Conservation (phyloP, 1,140 invertebrate species). For the Battus philenor region DNA sequence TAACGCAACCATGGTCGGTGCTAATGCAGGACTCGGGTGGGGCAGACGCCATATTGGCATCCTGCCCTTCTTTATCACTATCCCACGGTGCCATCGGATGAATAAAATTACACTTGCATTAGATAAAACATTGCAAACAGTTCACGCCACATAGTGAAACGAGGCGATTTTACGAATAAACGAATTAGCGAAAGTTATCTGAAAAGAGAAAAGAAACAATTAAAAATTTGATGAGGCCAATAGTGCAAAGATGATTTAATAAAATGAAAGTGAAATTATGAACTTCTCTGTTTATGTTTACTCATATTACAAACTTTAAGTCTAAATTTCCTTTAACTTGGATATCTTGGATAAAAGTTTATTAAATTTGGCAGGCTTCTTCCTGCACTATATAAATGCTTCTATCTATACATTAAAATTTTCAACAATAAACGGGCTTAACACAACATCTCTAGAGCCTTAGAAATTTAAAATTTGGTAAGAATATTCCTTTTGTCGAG, state of each 20-base stretch:
- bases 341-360: too few species aligned
- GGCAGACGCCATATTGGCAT: slow-evolving; percentile 48
- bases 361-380: too few species aligned
- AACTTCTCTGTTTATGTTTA: slow-evolving; percentile 3
- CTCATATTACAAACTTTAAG: too few species aligned
- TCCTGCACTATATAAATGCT: too few species aligned
- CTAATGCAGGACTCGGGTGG: slow-evolving; percentile 58
- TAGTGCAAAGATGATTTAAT: slow-evolving; percentile 22
- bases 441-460: too few species aligned
- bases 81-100: slow-evolving; percentile 17
- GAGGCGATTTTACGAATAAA: slow-evolving; percentile 9
- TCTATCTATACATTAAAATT: too few species aligned
- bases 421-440: too few species aligned
- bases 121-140: slow-evolving; percentile 18
- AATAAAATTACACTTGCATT: slow-evolving; percentile 33
- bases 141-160: background rate
- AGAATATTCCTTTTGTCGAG: too few species aligned
- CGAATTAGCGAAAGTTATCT: slow-evolving; percentile 34
- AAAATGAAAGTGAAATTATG: slow-evolving; percentile 42
- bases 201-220: slow-evolving; percentile 50
- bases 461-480: too few species aligned
- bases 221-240: slow-evolving; percentile 31
- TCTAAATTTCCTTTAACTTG: too few species aligned
- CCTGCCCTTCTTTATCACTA: slow-evolving; percentile 18
- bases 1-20: slow-evolving; percentile 66